Base-by-base conservation (phyloP, 2,888 invertebrate species). In the Lepidonotus clava region DNA sequence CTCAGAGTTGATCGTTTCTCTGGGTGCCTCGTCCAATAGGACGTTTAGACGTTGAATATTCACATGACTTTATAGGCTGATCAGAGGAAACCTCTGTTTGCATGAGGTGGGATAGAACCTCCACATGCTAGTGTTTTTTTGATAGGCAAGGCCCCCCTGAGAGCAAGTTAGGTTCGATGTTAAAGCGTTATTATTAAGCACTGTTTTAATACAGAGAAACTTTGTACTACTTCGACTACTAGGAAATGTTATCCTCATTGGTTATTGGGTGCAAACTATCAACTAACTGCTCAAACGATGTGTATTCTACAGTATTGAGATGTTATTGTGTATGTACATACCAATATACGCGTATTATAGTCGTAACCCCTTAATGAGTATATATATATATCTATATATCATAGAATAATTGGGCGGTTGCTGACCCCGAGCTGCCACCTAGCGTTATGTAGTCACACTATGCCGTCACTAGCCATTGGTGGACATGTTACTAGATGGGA, bases 251-350 rank as follows among this genome's bases (percentile, higher is more conserved):
- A 80, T 80, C 14, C 41, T 80, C 46, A 80, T 71, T 24, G 80
- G 80, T 80, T 80, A 80, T 80, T 80, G 80, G 80, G 80, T 80
- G 80, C 80, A 80, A 80, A 80, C 80, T 80, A 80, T 80, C 80
- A 80, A 80, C 80, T 80, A 80, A 80, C 80, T 80, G 80, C 80
- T 80, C 80, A 80, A 80, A 51, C 46, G 28, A 80, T 38, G 46
- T 80, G 80, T 80, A 46, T 80, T 41, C 41, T 80, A 80, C 80
- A 80, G 80, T 80, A 80, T 80, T 80, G 80, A 71, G 71, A 71
- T 38, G 51, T 80, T 80, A 40, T 80, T 51, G 51, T 71, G 71
- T 71, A 71, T 71, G 71, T 80, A 80, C 6, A 80, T 80, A 80
- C 46, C n/a, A 28, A 46, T 80, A 80, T 80, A 24, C 24, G 11